phyloP scores from a whole-genome alignment of 2,888 invertebrate species.

The Monopis laevigella region DNA sequence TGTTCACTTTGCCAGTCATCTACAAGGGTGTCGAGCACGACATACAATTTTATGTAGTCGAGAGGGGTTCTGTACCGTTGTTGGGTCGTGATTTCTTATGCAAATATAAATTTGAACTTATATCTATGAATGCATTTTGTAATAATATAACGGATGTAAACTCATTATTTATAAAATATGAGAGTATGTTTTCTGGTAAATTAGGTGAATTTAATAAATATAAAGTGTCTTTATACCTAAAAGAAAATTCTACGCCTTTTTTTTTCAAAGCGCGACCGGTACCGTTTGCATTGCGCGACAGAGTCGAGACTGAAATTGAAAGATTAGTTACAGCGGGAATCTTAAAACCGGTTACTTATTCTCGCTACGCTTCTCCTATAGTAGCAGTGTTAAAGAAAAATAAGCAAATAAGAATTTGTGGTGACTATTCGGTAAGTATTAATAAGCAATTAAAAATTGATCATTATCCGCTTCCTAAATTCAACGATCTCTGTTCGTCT shows the following conservation, averaged over 20 bases:
- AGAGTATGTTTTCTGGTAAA: constrained; percentile 18
- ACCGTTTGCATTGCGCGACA: constrained; percentile 23
- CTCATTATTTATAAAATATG: constrained; percentile 10
- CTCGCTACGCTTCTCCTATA: constrained; percentile 21
- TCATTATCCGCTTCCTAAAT: constrained; percentile 22
- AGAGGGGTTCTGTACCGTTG: constrained; percentile 20
- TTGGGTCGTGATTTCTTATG: constrained; percentile 19
- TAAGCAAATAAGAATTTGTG: constrained; percentile 19
- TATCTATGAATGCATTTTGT: constrained; percentile 7
- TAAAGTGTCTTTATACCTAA: constrained; percentile 16
- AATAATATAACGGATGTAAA: constrained; percentile 12
- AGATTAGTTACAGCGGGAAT: constrained; percentile 21
- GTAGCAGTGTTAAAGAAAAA: constrained; percentile 20
- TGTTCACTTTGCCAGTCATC: constrained; percentile 12
- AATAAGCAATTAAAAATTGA: constrained; percentile 24
- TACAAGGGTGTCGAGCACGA: constrained; percentile 14
- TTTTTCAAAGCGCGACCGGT: constrained; percentile 23
- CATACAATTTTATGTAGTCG: constrained; percentile 20
- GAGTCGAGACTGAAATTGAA: constrained; percentile 22
- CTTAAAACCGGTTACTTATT: constrained; percentile 19
- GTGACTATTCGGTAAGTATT: constrained; percentile 23
- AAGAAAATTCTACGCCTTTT: no score
- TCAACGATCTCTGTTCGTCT: constrained; percentile 22
- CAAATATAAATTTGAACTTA: no score
- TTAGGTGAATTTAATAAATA: constrained; percentile 19